A percentile compares a stretch with the other conserved stretches of the same genome.
These are phyloP conservation scores for Salvelinus sp. DNA, from an alignment of 2,113 vertebrate species.

Conservation along the genomic window DNA sequence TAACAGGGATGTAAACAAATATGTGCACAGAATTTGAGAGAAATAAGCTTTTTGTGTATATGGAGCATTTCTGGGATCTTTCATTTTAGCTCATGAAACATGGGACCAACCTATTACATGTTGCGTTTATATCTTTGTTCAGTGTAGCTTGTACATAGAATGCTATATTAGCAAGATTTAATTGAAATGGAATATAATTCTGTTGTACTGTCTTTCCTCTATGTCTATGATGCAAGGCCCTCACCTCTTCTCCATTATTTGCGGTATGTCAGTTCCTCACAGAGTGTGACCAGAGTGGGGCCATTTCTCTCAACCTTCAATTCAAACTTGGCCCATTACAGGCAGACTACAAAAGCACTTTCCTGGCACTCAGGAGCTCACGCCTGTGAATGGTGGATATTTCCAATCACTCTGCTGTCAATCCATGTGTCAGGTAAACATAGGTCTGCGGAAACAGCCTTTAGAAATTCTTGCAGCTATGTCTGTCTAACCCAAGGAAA, in stretches of 20 bases:
- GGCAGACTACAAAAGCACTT: constrained; percentile 85
- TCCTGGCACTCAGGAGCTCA: constrained; percentile 80
- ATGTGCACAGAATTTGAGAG: no score
- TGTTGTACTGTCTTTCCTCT: constrained; percentile 64
- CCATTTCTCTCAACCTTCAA: constrained; percentile 84
- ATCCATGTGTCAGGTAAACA: constrained; percentile 85
- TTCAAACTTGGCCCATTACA: constrained; percentile 85
- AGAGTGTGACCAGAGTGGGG: constrained; percentile 62
- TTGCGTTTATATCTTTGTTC: no score
- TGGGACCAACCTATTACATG: no score
- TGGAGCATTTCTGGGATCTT: no score
- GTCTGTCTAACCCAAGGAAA: constrained; percentile 71
- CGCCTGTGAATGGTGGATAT: constrained; percentile 81
- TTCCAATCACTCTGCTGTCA: constrained; percentile 85
- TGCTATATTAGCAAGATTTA: constrained; percentile 67
- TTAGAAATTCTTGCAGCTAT: constrained; percentile 73
- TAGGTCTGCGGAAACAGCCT: constrained; percentile 78
- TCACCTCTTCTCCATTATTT: constrained; percentile 70
- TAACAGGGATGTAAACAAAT: no score
- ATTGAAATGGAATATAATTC: constrained; percentile 31
- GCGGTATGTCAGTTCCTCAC: constrained; percentile 81
- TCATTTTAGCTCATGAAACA: no score
- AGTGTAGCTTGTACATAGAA: constrained; percentile 15
- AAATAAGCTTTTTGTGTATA: no score
- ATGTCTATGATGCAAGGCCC: constrained; percentile 67